Evolutionary conservation across 2,113 vertebrate species (phyloP).

Genomic region (Chaetorhynchus papuensis): DNA sequence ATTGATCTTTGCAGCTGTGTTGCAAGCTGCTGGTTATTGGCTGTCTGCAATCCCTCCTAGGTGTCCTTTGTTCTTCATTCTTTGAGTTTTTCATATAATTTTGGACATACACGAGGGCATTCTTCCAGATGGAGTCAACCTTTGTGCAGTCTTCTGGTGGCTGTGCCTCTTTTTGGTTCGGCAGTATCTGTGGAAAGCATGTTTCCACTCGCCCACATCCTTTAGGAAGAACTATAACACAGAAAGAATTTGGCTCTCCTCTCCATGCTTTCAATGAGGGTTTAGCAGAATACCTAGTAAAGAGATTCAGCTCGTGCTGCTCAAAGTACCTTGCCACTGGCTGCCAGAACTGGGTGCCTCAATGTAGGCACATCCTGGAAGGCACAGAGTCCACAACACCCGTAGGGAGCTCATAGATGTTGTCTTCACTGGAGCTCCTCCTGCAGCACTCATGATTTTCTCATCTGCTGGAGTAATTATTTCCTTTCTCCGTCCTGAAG

Average conservation of each 20-base stretch:
- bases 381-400: neutral
- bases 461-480: neutral
- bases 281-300: neutral
- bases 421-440: neutral
- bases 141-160: neutral
- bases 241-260: neutral
- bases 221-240: neutral
- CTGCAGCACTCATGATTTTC: neutral
- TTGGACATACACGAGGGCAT: neutral
- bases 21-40: neutral
- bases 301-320: neutral
- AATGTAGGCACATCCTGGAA: fast-evolving
- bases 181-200: neutral
- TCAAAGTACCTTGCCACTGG: neutral
- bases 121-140: neutral
- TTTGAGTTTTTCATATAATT: neutral
- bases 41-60: neutral
- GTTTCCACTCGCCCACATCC: neutral
- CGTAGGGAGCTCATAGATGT: neutral
- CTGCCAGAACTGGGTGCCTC: neutral
- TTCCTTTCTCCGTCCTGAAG: neutral
- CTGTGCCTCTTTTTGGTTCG: neutral
- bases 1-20: conserved; percentile 1
- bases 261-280: neutral
- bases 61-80: conserved; percentile 13